A percentile compares a stretch with the other conserved stretches of the same genome.
Conservation (phyloP, 2,113 vertebrate genomes). For the Gopherus evgoodei region DNA sequence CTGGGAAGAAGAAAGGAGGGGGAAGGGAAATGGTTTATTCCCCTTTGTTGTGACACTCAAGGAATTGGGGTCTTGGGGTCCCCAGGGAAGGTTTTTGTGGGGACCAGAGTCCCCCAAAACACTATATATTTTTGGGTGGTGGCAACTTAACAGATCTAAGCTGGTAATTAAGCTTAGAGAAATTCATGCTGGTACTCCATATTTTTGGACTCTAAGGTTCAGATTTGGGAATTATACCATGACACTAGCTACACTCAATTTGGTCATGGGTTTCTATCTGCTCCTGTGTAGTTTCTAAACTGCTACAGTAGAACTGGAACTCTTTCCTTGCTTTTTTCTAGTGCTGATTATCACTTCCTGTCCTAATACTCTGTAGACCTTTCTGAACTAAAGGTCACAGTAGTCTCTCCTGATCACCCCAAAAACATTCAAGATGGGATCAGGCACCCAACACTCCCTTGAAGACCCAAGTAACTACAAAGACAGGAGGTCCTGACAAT, state of each 20-base stretch:
- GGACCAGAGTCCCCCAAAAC: too few species aligned
- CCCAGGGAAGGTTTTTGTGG: too few species aligned
- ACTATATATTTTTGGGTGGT: too few species aligned
- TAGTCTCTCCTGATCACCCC: not conserved
- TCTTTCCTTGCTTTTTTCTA: not conserved
- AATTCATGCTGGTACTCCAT: too few species aligned
- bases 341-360: not conserved
- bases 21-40: too few species aligned
- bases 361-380: not conserved
- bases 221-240: too few species aligned
- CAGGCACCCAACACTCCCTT: not conserved
- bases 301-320: not conserved
- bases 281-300: not conserved
- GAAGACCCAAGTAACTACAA: not conserved
- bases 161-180: too few species aligned
- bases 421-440: not conserved
- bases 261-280: not conserved
- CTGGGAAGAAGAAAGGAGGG: too few species aligned
- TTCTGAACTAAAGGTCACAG: not conserved
- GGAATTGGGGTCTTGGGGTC: too few species aligned
- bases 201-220: too few species aligned
- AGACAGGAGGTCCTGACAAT: not conserved
- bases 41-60: too few species aligned
- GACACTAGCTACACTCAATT: fast-evolving
- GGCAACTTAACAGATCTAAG: too few species aligned